Conservation (phyloP, 1,140 invertebrate species). For the Chionoecetes opilio region DNA sequence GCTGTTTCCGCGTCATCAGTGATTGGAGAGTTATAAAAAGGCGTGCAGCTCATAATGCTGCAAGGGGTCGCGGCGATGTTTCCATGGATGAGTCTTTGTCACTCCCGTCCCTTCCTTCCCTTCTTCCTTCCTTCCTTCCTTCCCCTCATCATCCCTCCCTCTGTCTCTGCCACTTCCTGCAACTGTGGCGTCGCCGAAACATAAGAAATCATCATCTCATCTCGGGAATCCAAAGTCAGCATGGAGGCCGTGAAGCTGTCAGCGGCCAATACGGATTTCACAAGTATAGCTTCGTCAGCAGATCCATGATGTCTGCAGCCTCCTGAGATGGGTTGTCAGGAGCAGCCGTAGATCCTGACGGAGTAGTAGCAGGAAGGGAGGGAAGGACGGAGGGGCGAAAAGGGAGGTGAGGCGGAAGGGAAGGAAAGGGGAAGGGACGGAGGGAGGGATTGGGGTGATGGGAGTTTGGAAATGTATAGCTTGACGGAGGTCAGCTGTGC, state of each 20-base stretch:
- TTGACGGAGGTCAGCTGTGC: background rate
- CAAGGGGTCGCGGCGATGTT: background rate
- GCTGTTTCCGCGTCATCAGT: too few species aligned
- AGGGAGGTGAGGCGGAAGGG: background rate
- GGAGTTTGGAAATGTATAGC: background rate
- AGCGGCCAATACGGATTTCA: background rate
- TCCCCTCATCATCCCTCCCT: background rate
- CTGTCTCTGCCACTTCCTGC: background rate
- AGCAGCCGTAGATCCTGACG: background rate
- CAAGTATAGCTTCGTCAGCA: background rate
- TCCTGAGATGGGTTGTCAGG: constrained; percentile 1
- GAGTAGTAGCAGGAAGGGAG: background rate
- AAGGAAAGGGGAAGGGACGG: background rate
- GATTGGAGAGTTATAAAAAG: background rate
- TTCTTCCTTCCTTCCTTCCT: background rate
- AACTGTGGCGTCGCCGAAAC: background rate
- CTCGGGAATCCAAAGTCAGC: background rate
- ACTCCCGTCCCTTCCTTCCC: background rate
- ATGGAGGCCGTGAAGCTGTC: background rate
- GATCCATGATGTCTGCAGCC: background rate
- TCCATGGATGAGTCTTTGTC: background rate
- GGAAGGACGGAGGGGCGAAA: background rate
- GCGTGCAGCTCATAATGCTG: background rate
- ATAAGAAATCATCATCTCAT: background rate
- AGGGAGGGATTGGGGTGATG: background rate